Evolutionary conservation across 92 coral and sea anemone genomes (phyloP), one percentile per base, ranked within the genome.

Genomic region (Porites rus): DNA sequence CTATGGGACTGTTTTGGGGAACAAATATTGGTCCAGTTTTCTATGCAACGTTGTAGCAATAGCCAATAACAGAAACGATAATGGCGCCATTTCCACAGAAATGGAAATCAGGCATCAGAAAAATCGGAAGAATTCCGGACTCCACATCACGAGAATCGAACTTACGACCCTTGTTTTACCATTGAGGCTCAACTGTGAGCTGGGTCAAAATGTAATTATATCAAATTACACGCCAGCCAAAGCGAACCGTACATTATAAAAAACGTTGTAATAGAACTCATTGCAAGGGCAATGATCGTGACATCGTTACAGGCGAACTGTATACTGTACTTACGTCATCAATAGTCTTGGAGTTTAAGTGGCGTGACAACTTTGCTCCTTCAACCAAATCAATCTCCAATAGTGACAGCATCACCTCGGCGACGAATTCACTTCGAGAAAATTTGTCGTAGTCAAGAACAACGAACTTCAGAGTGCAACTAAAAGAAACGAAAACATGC

Each of bases 361-460:
- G 93, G 82, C 92, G 88, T 78, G 93, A 84, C 28, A 96, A 65
- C 2, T 97, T 96, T 54, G 92, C 96, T 7, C 98, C 99, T 61
- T 88, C 92, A 10, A 65, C 89, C 19, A 96, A 77, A 56, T 96
- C 80, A 19, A 96, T 88, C 0, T 93, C 98, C 10, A 92, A 86
- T 56, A 96, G 90, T 17, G 92, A 88, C 18, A 96, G 51, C 75
- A 89, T 72, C 73, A 95, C 89, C 58, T 95, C 98, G 4, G 99
- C 99, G 18, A 96, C 93, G 70, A 95, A 96, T 76, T 96, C 99
- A 78, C 98, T 96, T 72, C 99, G 96, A 9, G 99, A 96, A 63
- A 96, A 96, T 53, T 91, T 91, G 84, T 96, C 99, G 28, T 93
- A 96, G 76, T 96, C 98, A 17, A 96, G 93, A 51, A 95, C 95